Base-by-base conservation (phyloP, 1,140 invertebrate species). In the Euura saliciscinereae region DNA sequence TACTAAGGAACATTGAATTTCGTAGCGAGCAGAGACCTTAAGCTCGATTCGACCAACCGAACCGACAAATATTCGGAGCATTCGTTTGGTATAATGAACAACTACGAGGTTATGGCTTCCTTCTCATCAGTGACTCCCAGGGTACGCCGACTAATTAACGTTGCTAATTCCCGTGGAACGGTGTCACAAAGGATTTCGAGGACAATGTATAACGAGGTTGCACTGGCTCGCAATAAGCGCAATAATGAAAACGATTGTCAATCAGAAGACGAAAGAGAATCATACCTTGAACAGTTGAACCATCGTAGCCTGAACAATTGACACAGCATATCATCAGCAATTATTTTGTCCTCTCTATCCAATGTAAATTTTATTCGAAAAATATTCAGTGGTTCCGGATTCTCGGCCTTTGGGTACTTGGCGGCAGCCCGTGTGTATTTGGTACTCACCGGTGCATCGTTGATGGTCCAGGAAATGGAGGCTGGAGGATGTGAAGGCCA, bases 391-490 rank as follows among this genome's bases (percentile, higher is more conserved):
- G 28, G 28, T 28, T 28, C 28, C 28, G 28, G 28, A 28, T 28
- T 28, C 28, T 28, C 28, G 28, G 66, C 45, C 43, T 64, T 43
- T 42, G 46, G 59, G 64, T 44, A 45, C 65, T 67, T 73, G 46
- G 11, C 51, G n/a, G 65, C 13, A 73, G 73, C 42, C 43, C 28
- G 28, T 28, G 28, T 28, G 28, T 28, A 42, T 65, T 72, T 11
- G 42, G 4, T 5, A 76, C 76, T 83, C 79, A 88, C 86, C 82
- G 79, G 69, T 75, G 82, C 78, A 64, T 79, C 84, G 77, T 88
- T 88, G 72, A 88, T 82, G 68, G 78, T 82, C 87, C 87, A 88
- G 6, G 80, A 76, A 28, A 88, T 75, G 66, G 76, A 80, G 11
- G 86, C 85, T 44, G 80, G 82, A 6, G 86, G 87, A 66, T 86